Evolutionary conservation across 1,140 invertebrate genomes (phyloP), one percentile per base, ranked within the genome.

Genomic region (Drosophila melanica): DNA sequence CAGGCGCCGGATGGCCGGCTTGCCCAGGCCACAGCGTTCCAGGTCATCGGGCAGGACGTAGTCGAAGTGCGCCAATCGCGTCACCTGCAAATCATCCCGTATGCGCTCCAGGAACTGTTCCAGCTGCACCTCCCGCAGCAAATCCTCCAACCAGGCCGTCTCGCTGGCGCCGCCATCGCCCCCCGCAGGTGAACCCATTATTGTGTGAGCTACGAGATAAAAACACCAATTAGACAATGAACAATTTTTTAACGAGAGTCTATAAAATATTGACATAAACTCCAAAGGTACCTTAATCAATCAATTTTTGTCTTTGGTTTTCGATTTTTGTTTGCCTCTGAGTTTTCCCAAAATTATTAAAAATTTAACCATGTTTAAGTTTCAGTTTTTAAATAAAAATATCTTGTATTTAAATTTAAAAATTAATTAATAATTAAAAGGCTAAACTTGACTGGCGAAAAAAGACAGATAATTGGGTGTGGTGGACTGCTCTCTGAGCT

Each of bases 21-120:
- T 97, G 37, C 97, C 97, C 89, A 99, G 94, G 9, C 98, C 98
- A 90, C 99, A 97, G 92, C 97, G 97, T 90, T 98, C 98, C 77
- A 99, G 93, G 93, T 99, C 98, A 81, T 98, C 97, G 0, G 95
- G 91, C 79, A 97, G 96, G 5, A 99, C 98, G 94, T 98, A 98
- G 71, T 99, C 98, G 93, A 99, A 99, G 92, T 99, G 98, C 39
- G 97, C 95, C 70, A 99, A 91, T 67, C 97, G 94, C 11, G 97
- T 97, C 12, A 98, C 95, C 94, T 98, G 97, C 6, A 99, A 93
- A 87, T 99, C 97, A 93, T 99, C 98, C 66, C 97, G 93, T 45
- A 99, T 96, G 72, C 96, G 94, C 11, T 96, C 94, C 86, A 97
- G 96, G 92, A 99, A 99, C 91, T 98, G 97, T 75, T 97, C 96